phyloP scores from a whole-genome alignment of 2,888 invertebrate genomes.

The Agrochola lota region DNA sequence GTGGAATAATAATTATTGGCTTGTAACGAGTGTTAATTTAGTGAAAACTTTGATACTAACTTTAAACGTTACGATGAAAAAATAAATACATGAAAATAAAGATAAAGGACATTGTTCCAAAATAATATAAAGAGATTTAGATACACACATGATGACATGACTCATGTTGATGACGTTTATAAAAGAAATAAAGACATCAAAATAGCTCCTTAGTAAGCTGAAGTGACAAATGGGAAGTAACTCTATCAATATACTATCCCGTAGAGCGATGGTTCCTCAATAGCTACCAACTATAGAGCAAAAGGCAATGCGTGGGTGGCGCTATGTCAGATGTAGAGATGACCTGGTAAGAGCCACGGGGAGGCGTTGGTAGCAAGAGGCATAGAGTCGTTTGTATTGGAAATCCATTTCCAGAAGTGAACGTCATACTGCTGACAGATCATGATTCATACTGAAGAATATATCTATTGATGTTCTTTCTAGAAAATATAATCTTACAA shows the following conservation, averaged over 20 bases:
- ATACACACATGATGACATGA: neutral
- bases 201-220: neutral
- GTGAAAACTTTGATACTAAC: neutral
- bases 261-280: constrained; percentile 2
- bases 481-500: neutral
- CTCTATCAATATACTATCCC: constrained; percentile 6
- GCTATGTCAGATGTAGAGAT: constrained; percentile 52
- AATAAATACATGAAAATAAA: no score
- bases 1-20: neutral
- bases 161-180: neutral
- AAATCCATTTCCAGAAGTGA: constrained; percentile 6
- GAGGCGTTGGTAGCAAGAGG: constrained; percentile 40
- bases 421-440: neutral
- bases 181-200: neutral
- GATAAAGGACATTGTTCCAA: neutral
- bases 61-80: neutral
- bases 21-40: neutral
- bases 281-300: constrained; percentile 20
- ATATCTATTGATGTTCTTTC: constrained; percentile 8
- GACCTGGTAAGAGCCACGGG: constrained; percentile 49
- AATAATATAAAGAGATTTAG: neutral
- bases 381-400: constrained; percentile 24
- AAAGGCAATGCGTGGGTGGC: constrained; percentile 48
- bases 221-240: neutral
- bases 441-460: constrained; percentile 12